Base-by-base conservation (phyloP, 2,888 invertebrate species). In the Cheilosia soror region DNA sequence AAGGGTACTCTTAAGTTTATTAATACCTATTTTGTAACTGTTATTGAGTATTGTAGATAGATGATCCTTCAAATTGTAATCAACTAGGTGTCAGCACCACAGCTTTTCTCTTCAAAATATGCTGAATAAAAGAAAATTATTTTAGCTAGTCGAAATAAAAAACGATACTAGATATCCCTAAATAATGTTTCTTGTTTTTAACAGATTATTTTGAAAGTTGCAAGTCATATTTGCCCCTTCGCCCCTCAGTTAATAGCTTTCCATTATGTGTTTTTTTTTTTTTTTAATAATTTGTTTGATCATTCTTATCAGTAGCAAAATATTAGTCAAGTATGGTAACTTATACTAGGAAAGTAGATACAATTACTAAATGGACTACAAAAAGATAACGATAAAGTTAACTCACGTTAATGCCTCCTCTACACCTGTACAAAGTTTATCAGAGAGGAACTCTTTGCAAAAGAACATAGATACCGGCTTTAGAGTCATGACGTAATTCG, bases 321-420 rank as follows among this genome's bases (percentile, higher is more conserved):
- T n/a, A 13, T 25, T 37, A 37, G 49, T 29, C 5, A 37, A 65
- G 25, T 37, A 15, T 20, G 47, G 5, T n/a, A 5, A 25, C 51
- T 13, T 13, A 27, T 20, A 25, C 2, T 25, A 15, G 7, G 9
- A 7, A 25, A 4, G 27, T 11, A 51, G 9, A 51, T 25, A 11
- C 27, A 55, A 15, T 9, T 4, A 33, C 7, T 5, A 33, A 7
- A 31, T 7, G 29, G 53, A 60, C 51, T n/a, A 66, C 4, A 25
- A 31, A 13, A 29, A 69, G 78, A 78, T 78, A 71, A 57, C 69
- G 57, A 78, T 78, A 78, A 71, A 13, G 20, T 9, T 62, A 77
- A 62, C 55, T 62, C 69, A 47, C 77, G 69, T 63, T 69, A 69
- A 69, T 63, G 37, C 11, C n/a, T 44, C 27, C 40, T 71, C 55